Conservation (phyloP, 1,140 invertebrate species). For the Brachionus calyciflorus region DNA sequence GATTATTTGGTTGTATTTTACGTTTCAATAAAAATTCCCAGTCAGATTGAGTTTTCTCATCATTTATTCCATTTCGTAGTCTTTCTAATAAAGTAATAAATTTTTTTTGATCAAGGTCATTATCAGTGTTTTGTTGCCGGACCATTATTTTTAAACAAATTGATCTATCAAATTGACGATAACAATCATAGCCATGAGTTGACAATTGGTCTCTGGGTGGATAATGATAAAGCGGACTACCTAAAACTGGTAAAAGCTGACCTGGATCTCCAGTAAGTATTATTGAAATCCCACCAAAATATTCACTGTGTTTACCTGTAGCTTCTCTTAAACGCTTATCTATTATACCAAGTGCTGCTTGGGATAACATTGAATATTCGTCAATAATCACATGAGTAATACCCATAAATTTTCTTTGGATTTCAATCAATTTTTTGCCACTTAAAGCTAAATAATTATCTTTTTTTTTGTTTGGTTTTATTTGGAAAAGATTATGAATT, state of each 20-base stretch:
- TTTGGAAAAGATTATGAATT: not conserved
- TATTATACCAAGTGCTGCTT: not conserved
- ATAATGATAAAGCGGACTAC: not conserved
- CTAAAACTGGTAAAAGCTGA: not conserved
- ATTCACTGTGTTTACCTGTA: not conserved
- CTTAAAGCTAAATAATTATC: not conserved
- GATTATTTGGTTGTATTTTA: too few relatives aligned
- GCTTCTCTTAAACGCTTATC: not conserved
- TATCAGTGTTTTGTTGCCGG: not conserved
- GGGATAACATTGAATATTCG: conserved; percentile 16
- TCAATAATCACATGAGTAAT: not conserved
- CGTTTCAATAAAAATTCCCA: not conserved
- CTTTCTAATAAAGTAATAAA: too few relatives aligned
- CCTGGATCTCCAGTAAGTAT: not conserved
- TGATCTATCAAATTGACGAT: not conserved
- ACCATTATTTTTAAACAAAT: not conserved
- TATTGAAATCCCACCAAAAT: not conserved
- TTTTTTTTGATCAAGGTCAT: too few relatives aligned
- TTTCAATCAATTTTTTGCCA: not conserved
- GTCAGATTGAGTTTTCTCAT: too few relatives aligned
- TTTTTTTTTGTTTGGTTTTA: not conserved
- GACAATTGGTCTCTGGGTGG: not conserved
- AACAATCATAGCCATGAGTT: not conserved
- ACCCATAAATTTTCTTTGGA: not conserved
- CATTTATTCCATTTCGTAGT: too few relatives aligned